A percentile compares a stretch with the other conserved stretches of the same genome.
These are phyloP conservation scores for Hoplodrina blanda DNA, from an alignment of 2,888 invertebrate genomes.

Conservation along the genomic window DNA sequence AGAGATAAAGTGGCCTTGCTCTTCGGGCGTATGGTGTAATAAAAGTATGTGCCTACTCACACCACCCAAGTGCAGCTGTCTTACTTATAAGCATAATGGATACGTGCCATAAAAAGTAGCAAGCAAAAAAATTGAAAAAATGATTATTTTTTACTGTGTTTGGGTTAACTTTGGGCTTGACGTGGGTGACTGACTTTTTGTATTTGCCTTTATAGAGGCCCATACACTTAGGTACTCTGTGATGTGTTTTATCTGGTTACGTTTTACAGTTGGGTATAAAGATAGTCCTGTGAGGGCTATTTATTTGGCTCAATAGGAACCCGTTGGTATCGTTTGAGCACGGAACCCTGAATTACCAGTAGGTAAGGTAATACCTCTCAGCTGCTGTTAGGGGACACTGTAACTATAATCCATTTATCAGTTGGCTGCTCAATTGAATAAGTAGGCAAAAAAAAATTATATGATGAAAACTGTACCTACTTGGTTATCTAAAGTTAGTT, in stretches of 20 bases:
- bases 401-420: conserved; percentile 29
- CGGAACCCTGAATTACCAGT: conserved; percentile 8
- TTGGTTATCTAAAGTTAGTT: conserved; percentile 21
- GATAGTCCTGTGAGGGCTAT: too few species aligned
- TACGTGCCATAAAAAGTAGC: not conserved
- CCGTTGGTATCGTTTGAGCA: not conserved
- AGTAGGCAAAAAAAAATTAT: conserved; percentile 8
- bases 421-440: conserved; percentile 21
- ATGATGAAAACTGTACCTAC: not conserved
- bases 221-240: too few species aligned
- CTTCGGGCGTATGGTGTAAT: conserved; percentile 16
- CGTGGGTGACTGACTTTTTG: too few species aligned
- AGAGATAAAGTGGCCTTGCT: conserved; percentile 44
- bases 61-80: not conserved
- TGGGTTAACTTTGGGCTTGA: too few species aligned
- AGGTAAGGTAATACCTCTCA: not conserved
- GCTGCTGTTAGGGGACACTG: not conserved
- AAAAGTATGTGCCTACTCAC: not conserved
- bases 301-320: too few species aligned
- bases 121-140: not conserved
- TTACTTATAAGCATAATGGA: not conserved
- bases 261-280: too few species aligned
- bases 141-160: too few species aligned
- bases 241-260: too few species aligned
- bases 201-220: too few species aligned